A percentile compares a stretch with the other conserved stretches of the same genome.
phyloP scores from a whole-genome alignment of 2,888 invertebrate species.

The Pachymerium ferrugineum region DNA sequence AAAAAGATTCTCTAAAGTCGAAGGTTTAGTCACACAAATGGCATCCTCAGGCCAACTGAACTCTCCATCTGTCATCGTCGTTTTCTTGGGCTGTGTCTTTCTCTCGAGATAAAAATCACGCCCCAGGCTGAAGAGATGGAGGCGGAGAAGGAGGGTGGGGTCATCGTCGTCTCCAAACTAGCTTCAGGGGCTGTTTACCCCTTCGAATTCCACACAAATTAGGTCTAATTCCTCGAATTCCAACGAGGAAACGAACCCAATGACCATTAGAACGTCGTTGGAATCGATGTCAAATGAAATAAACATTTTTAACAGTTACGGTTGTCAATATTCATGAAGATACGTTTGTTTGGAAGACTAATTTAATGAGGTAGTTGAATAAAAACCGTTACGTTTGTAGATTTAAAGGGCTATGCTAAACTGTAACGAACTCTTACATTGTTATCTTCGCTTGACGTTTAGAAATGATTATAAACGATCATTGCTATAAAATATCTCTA shows the following conservation, averaged over 20 bases:
- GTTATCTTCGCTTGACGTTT: too few species aligned
- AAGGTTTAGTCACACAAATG: neutral
- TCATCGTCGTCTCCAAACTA: neutral
- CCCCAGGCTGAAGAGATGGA: neutral
- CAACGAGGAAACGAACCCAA: neutral
- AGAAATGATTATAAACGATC: too few species aligned
- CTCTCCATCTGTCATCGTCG: constrained; percentile 13
- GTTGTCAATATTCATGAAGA: too few species aligned
- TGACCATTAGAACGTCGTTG: neutral
- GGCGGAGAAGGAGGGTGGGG: neutral
- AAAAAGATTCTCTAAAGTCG: neutral
- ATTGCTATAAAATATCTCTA: too few species aligned
- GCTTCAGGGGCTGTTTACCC: constrained; percentile 8
- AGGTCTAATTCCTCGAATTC: constrained; percentile 13
- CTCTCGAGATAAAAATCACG: neutral
- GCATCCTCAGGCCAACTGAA: neutral
- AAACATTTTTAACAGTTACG: neutral
- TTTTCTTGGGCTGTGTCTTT: constrained; percentile 9
- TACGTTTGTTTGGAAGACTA: too few species aligned
- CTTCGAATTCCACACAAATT: constrained; percentile 8
- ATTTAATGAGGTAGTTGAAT: too few species aligned
- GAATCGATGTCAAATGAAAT: neutral
- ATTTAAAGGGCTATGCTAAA: too few species aligned
- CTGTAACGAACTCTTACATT: too few species aligned
- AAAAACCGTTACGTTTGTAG: too few species aligned